phyloP scores from a whole-genome alignment of 2,888 invertebrate species.

The Pachliopta kotzebuea region DNA sequence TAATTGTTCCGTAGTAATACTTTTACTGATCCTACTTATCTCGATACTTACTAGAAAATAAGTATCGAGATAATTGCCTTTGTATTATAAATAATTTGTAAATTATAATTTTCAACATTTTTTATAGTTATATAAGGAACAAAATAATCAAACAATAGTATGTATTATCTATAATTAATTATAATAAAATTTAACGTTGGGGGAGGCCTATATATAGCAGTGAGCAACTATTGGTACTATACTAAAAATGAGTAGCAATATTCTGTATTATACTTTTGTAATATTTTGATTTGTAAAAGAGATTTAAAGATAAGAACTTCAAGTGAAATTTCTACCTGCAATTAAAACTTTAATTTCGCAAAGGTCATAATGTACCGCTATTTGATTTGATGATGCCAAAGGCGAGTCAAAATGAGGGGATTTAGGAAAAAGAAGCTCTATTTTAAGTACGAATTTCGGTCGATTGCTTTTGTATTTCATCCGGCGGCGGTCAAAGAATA shows the following conservation, averaged over 20 bases:
- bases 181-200: too few species aligned
- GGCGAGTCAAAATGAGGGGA: slow-evolving; percentile 20
- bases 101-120: too few species aligned
- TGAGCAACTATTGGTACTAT: too few species aligned
- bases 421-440: slow-evolving; percentile 23
- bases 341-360: slow-evolving; percentile 22
- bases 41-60: too few species aligned
- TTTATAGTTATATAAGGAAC: too few species aligned
- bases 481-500: slow-evolving; percentile 13
- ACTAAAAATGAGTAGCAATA: neutral
- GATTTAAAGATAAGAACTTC: neutral
- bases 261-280: neutral
- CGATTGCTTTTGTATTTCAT: slow-evolving; percentile 26
- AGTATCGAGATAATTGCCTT: too few species aligned
- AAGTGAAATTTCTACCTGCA: slow-evolving; percentile 3
- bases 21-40: too few species aligned
- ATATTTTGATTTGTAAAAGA: neutral
- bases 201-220: too few species aligned
- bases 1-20: too few species aligned
- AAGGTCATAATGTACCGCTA: slow-evolving; percentile 11
- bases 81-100: too few species aligned
- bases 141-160: neutral
- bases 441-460: slow-evolving; percentile 28
- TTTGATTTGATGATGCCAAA: slow-evolving; percentile 26
- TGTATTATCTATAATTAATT: neutral